phyloP scores from a whole-genome alignment of 2,888 invertebrate species.

The Capitulum mitella region DNA sequence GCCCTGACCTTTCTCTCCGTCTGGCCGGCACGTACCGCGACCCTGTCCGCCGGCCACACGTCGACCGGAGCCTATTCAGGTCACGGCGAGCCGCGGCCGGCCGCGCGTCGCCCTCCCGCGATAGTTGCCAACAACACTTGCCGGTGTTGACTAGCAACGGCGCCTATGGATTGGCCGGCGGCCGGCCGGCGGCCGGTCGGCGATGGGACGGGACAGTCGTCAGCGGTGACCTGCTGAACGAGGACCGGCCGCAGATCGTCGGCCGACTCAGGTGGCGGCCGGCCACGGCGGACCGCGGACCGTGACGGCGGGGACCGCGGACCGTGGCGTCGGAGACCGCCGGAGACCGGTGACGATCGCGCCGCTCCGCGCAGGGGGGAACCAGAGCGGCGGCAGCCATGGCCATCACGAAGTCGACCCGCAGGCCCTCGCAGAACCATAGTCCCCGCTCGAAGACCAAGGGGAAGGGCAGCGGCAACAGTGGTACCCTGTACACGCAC shows the following conservation, averaged over 20 bases:
- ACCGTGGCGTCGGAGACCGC: no score
- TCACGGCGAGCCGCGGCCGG: not conserved
- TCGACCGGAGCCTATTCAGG: not conserved
- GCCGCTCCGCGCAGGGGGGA: no score
- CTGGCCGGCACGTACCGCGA: not conserved
- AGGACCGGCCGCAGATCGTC: not conserved
- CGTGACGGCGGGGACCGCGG: not conserved
- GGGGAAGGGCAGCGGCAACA: not conserved
- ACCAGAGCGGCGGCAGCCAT: not conserved
- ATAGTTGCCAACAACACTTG: constrained; percentile 16
- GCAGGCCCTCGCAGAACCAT: not conserved
- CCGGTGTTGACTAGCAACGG: constrained; percentile 13
- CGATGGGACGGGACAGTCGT: not conserved
- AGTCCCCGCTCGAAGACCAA: constrained; percentile 43
- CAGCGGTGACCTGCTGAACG: not conserved
- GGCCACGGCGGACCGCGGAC: no score
- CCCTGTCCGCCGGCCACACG: not conserved
- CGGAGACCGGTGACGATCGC: not conserved
- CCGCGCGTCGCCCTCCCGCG: not conserved
- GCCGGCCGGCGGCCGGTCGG: constrained; percentile 29
- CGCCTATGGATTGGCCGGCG: constrained; percentile 9
- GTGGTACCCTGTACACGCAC: constrained; percentile 50
- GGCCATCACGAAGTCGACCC: not conserved
- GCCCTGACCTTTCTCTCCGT: not conserved
- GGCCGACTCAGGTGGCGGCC: not conserved